Evolutionary conservation across 2,797 vertebrate genomes (phyloP), one percentile per base, ranked within the genome.

Genomic region (Smutsia gigantea): DNA sequence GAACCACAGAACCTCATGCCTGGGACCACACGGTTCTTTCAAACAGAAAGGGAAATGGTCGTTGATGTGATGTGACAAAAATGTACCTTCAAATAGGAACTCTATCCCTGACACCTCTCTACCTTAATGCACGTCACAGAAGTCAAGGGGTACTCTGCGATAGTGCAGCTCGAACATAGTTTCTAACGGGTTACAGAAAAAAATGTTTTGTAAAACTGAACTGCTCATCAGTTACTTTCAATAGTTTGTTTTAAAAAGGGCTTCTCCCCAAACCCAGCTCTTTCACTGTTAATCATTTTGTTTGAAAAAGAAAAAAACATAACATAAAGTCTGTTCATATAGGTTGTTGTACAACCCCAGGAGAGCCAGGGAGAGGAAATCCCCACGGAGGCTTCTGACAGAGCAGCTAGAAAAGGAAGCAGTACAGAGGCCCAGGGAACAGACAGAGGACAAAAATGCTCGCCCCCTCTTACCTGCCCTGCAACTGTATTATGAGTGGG

Each of bases 1-100:
- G 34, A 64, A 83, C 51, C 86, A 89, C 93, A 90, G 84, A 77
- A 27, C 34, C 84, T 66, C 87, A 3, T 13, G 34, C 69, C 12
- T 8, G 72, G 75, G 81, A 57, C 51, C 7, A 11, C 66, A 53
- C 46, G n/a, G 78, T 42, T 13, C 85, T 89, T 51, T 75, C 87
- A 71, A 34, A 79, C 59, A 93, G 97, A 93, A 87, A 79, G 53
- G 69, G 39, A 83, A 78, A 64, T 42, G 86, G 82, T 61, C 14
- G 6, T 34, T 46, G 21, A 34, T 5, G 68, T 55, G 46, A 39
- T 51, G 21, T 53, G 68, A 94, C 72, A 57, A 55, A 75, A 69
- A 49, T 12, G 18, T 0, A 74, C 66, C 42, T 25, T 64, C 51
- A 29, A 13, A 53, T 2, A 18, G 72, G 85, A 64, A 55, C 61